A percentile compares a stretch with the other conserved stretches of the same genome.
Evolutionary conservation across 2,797 vertebrate species (phyloP).

Genomic region (Brachymystax lenok): DNA sequence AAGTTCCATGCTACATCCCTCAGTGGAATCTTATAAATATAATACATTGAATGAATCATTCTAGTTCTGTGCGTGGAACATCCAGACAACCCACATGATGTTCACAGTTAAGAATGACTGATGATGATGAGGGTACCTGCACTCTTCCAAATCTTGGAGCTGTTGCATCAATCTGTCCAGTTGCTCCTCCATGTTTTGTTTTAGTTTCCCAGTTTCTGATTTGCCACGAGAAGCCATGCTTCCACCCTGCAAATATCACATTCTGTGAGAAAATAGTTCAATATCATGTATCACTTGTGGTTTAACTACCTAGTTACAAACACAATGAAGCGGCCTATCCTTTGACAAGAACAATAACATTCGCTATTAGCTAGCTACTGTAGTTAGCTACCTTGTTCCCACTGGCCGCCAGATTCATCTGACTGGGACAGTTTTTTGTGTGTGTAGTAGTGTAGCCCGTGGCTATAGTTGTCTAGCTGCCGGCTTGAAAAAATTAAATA

Average conservation of each 20-base stretch:
- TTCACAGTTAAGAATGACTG: background rate
- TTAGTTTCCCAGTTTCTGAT: conserved; percentile 92
- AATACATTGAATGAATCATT: background rate
- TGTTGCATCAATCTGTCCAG: conserved; percentile 97
- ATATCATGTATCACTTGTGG: background rate
- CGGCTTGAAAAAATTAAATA: background rate
- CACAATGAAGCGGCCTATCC: background rate
- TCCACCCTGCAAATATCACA: conserved; percentile 10
- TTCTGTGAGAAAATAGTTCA: background rate
- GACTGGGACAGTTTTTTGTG: background rate
- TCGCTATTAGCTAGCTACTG: background rate
- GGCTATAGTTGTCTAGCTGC: background rate
- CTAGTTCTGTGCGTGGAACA: too few relatives aligned
- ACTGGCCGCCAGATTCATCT: background rate
- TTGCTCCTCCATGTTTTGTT: conserved; percentile 96
- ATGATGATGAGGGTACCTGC: conserved; percentile 80
- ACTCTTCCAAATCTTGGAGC: conserved; percentile 95
- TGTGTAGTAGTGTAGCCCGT: background rate
- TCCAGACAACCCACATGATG: background rate
- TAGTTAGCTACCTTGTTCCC: background rate
- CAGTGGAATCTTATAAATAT: background rate
- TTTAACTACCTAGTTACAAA: background rate
- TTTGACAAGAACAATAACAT: background rate
- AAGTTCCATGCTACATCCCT: background rate
- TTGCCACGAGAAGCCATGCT: conserved; percentile 95